phyloP scores from a whole-genome alignment of 2,888 invertebrate species.

The Dicyrtomina minuta region DNA sequence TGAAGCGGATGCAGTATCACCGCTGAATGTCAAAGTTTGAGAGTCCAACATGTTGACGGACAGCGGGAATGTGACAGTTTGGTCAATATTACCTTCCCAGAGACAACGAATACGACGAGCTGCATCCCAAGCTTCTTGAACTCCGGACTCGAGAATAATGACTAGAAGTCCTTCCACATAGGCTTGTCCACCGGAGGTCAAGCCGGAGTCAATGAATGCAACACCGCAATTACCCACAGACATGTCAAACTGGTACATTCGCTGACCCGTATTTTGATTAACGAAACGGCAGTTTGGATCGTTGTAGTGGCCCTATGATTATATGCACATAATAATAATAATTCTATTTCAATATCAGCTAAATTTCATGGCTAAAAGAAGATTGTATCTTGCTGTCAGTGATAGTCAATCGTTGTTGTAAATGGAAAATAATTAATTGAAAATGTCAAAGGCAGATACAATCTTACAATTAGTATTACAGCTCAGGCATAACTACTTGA shows the following conservation, averaged over 20 bases:
- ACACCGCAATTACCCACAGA: constrained; percentile 75
- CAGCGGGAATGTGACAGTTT: constrained; percentile 71
- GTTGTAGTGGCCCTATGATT: constrained; percentile 64
- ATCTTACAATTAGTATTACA: no score
- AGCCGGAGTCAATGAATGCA: constrained; percentile 74
- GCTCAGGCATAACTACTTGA: no score
- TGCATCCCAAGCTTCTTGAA: constrained; percentile 76
- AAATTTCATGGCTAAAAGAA: no score
- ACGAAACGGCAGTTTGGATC: constrained; percentile 73
- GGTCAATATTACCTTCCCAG: constrained; percentile 78
- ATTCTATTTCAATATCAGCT: no score
- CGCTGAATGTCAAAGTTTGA: constrained; percentile 78
- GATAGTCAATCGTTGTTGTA: no score
- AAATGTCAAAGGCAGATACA: no score
- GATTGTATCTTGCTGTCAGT: no score
- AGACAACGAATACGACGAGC: constrained; percentile 74
- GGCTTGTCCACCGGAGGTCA: constrained; percentile 71
- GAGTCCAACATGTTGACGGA: constrained; percentile 78
- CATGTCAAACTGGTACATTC: constrained; percentile 72
- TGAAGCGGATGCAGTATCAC: constrained; percentile 76
- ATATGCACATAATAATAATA: no score
- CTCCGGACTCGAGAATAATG: constrained; percentile 57
- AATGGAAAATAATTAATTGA: no score
- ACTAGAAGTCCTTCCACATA: constrained; percentile 64
- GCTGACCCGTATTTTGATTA: constrained; percentile 68